Percentiles rank a stretch among this genome's conserved stretches.
Conservation (phyloP, 2,113 vertebrate species). For the Raphicerus campestris region DNA sequence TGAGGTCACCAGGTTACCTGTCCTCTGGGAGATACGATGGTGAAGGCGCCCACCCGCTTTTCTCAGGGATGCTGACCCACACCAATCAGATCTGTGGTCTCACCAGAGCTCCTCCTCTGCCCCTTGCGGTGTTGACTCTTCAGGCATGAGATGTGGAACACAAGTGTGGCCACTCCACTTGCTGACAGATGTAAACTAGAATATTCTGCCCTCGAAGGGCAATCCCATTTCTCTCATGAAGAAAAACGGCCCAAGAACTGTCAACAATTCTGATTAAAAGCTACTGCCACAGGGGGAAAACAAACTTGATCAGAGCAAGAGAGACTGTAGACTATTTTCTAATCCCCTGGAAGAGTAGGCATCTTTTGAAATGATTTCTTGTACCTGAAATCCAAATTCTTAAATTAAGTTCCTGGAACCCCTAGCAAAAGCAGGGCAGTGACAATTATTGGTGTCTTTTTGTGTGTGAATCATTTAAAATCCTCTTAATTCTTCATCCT, state of each 20-base stretch:
- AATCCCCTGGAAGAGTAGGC: not conserved
- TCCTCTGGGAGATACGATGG: not conserved
- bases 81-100: not conserved
- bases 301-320: not conserved
- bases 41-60: not conserved
- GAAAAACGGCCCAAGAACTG: not conserved
- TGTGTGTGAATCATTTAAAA: not conserved
- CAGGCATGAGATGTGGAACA: not conserved
- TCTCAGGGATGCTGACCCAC: not conserved
- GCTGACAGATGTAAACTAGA: not conserved
- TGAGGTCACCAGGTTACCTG: not conserved
- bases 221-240: not conserved
- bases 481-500: not conserved
- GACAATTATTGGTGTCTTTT: not conserved
- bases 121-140: not conserved
- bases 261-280: not conserved
- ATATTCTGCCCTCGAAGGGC: not conserved
- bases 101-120: not conserved
- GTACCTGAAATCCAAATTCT: not conserved
- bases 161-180: not conserved
- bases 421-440: not conserved
- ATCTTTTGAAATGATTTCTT: not conserved
- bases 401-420: not conserved
- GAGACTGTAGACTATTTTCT: not conserved
- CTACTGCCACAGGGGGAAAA: not conserved